Evolutionary conservation across 2,113 vertebrate species (phyloP).

Genomic region (Megalops atlanticus): DNA sequence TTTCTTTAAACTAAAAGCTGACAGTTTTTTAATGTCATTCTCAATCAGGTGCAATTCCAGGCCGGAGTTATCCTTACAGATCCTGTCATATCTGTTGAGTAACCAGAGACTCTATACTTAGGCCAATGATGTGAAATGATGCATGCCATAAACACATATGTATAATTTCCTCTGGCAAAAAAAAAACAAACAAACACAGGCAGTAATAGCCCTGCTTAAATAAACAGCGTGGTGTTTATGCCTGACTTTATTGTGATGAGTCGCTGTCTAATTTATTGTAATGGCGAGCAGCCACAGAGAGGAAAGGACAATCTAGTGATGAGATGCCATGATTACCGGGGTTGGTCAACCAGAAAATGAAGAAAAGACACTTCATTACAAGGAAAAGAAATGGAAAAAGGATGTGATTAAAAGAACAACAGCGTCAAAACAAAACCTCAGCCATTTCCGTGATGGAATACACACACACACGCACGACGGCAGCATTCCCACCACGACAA

Average conservation of each 20-base stretch:
- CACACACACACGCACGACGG: slow-evolving; percentile 37
- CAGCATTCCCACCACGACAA: slow-evolving; percentile 27
- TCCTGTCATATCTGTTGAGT: slow-evolving; percentile 37
- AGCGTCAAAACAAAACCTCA: slow-evolving; percentile 46
- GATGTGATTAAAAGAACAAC: slow-evolving; percentile 56
- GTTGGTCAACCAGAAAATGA: slow-evolving; percentile 73
- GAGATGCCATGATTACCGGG: slow-evolving; percentile 65
- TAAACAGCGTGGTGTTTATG: slow-evolving; percentile 61
- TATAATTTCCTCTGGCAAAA: slow-evolving; percentile 50
- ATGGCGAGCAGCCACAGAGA: slow-evolving; percentile 52
- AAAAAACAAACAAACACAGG: slow-evolving; percentile 45
- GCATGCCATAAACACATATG: slow-evolving; percentile 54
- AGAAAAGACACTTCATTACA: slow-evolving; percentile 67
- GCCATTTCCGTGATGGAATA: slow-evolving; percentile 39
- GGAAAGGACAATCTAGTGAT: slow-evolving; percentile 58
- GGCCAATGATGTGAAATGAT: slow-evolving; percentile 54
- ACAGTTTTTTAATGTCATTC: slow-evolving; percentile 53
- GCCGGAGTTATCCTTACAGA: slow-evolving; percentile 43
- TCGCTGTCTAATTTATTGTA: slow-evolving; percentile 68
- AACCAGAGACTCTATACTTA: slow-evolving; percentile 39
- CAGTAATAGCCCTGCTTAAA: slow-evolving; percentile 58
- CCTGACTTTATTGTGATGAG: slow-evolving; percentile 67
- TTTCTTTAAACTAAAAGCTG: slow-evolving; percentile 60
- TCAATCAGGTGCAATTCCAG: slow-evolving; percentile 53
- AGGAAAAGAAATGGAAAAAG: slow-evolving; percentile 61